Base-by-base conservation (phyloP, 1,140 invertebrate species). In the Caenorhabditis tropicalis region DNA sequence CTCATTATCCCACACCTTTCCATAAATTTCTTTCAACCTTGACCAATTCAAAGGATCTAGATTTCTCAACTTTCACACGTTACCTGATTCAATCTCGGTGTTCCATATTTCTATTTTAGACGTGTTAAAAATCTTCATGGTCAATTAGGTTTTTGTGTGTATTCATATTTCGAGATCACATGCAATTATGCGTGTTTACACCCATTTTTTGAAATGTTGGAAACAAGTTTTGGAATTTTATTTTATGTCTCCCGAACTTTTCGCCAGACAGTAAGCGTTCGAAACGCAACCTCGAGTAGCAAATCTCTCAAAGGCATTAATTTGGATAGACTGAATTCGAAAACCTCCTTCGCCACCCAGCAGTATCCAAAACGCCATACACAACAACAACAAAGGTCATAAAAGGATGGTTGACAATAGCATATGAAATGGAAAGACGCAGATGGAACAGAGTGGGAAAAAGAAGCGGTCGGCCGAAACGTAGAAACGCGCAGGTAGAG, bases 311-410 rank as follows among this genome's bases (percentile, higher is more conserved):
- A 74, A 19, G 36, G 65, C 21, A 74, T 74, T 74, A 39, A 74
- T 74, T 74, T 74, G n/a, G 21, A 74, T 15, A 65, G 58, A 65
- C 65, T 74, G 43, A 74, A 74, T 43, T 74, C n/a, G 36, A 74
- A 74, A 74, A 74, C 65, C 33, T 43, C 31, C 29, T n/a, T 19
- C 31, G 12, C 19, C 39, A 43, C 39, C 39, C 65, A n/a, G 65
- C 36, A 36, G 65, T 74, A 74, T 74, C 65, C 58, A 31, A 74
- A 74, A 31, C 65, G 65, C 65, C 65, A 74, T 74, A 74, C 36
- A 74, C 65, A 74, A 74, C 65, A 74, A 74, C 65, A 74, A 74
- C 65, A 74, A 74, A 74, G 65, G 65, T 74, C 65, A 74, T 74
- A 74, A 74, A 74, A 74, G 65, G 65, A 74, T 43, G 27, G 36